phyloP scores from a whole-genome alignment of 2,888 invertebrate genomes.

The Agonopterix heracliana region DNA sequence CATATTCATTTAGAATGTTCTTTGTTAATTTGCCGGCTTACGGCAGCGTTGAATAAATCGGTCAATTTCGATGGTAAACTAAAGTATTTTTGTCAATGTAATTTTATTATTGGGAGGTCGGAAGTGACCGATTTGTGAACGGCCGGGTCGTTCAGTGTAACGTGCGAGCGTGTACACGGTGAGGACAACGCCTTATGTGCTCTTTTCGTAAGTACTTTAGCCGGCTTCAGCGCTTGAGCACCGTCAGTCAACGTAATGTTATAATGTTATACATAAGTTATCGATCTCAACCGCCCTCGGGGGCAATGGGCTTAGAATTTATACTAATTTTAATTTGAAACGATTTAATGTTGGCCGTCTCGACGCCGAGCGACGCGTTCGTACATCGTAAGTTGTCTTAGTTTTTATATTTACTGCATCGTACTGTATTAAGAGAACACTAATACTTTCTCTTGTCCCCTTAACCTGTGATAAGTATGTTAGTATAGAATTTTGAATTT shows the following conservation, averaged over 20 bases:
- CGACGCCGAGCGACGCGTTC: conserved; percentile 34
- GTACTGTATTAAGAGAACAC: conserved; percentile 70
- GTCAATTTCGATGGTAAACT: conserved; percentile 14
- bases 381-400: conserved; percentile 66
- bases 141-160: conserved; percentile 7
- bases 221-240: conserved; percentile 59
- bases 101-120: conserved; percentile 44
- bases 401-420: conserved; percentile 55
- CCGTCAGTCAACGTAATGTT: conserved; percentile 58
- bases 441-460: conserved; percentile 75
- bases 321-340: conserved; percentile 47
- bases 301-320: conserved; percentile 66
- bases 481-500: conserved; percentile 65
- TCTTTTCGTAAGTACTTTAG: conserved; percentile 41
- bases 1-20: too few species aligned
- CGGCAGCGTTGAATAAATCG: conserved; percentile 18
- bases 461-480: conserved; percentile 76
- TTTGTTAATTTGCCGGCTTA: too few species aligned
- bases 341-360: conserved; percentile 34
- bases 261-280: conserved; percentile 50
- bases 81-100: conserved; percentile 52
- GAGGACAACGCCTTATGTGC: conserved; percentile 37
- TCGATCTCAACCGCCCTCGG: conserved; percentile 69
- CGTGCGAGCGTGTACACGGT: background rate
- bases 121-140: conserved; percentile 20